Base-by-base conservation (phyloP, 1,140 invertebrate species). In the Macrotrachela quadricornifera region DNA sequence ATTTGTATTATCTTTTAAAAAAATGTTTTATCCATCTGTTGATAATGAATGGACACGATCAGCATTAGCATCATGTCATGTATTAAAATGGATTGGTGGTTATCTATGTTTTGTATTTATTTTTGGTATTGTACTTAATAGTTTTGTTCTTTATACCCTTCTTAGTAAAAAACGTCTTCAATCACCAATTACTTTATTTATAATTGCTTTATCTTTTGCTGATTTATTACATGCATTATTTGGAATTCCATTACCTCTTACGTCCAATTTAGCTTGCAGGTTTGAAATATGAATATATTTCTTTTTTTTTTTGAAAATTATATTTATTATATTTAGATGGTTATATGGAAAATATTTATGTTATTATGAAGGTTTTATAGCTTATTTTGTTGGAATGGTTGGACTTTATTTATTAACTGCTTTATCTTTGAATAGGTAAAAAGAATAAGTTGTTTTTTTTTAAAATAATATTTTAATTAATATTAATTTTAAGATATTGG, bases 191-290 rank as follows among this genome's bases (percentile, higher is more conserved):
- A 53, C 40, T 14, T 36, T 43, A 44, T 42, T 53, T 16, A 53
- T 53, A 11, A 53, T 53, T n/a, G 51, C 51, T 18, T 48, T 53
- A 40, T 46, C 51, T 36, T 40, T 44, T 12, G 46, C 36, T 44
- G 46, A 53, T 43, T 18, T 53, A 37, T 13, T 39, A 21, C 44
- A 38, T 21, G 40, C 51, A 2, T 16, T 53, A 21, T 43, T 53
- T 36, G 51, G 46, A 43, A 18, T 53, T 21, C 51, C 51, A 16
- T 53, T 53, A 39, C 39, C 46, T n/a, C 46, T 53, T n/a, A 53
- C 36, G 9, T 46, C 44, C 10, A 53, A 53, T 53, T 43, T 53
- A 13, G 21, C 10, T 10, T 53, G 51, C 43, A 46, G 50, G 50
- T 52, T 4, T 4, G 21, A 30, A 30, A 30, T 30, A 30, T 2